Conservation (phyloP, 2,113 vertebrate genomes). For the Gavia stellata region DNA sequence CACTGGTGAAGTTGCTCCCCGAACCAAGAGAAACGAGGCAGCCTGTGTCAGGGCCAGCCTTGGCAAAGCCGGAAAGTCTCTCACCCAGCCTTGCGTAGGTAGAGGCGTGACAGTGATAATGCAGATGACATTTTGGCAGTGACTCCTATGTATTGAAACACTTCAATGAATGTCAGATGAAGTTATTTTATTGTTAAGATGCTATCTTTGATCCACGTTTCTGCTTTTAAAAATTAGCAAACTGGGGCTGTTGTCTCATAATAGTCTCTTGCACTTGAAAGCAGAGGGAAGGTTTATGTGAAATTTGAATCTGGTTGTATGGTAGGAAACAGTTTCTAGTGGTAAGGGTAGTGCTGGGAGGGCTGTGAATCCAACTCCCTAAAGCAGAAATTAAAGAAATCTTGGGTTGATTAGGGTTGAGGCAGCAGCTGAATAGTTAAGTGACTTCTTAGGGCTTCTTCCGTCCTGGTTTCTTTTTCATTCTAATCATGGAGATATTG, state of each 20-base stretch:
- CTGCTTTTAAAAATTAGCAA: neutral
- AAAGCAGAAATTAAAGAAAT: neutral
- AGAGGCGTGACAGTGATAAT: neutral
- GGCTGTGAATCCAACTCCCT: neutral
- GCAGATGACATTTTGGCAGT: neutral
- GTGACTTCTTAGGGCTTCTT: neutral
- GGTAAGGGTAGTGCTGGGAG: neutral
- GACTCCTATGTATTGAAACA: fast-evolving
- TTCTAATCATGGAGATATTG: neutral
- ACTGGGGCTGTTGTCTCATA: neutral
- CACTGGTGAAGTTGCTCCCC: neutral
- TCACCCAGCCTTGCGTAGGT: slow-evolving; percentile 7
- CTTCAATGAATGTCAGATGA: neutral
- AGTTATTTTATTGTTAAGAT: neutral
- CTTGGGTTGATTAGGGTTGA: neutral
- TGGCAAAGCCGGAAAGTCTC: slow-evolving; percentile 38
- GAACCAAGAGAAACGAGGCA: neutral
- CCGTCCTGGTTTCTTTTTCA: neutral
- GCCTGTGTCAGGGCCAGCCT: slow-evolving; percentile 12
- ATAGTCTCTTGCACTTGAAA: neutral
- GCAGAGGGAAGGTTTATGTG: neutral
- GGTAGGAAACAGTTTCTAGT: neutral
- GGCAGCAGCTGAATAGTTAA: neutral
- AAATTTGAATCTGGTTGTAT: neutral
- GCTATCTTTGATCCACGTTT: neutral